These are phyloP conservation scores for Cerceris ruficornis DNA, from an alignment of 2,888 invertebrate genomes.

Conservation along the genomic window DNA sequence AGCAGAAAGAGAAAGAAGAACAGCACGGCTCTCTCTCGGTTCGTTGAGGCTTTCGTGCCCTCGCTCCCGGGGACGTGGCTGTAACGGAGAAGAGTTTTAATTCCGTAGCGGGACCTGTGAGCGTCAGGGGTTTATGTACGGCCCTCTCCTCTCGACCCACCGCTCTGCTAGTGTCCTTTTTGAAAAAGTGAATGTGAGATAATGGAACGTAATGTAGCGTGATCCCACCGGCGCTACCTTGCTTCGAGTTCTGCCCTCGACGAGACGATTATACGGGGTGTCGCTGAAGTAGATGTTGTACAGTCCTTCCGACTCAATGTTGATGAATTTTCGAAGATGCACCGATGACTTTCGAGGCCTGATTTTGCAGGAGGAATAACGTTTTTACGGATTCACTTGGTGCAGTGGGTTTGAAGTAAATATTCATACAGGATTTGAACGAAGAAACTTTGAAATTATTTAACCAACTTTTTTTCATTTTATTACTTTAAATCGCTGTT, in stretches of 20 bases:
- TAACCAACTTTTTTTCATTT: neutral
- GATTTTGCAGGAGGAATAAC: too few species aligned
- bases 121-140: conserved; percentile 43
- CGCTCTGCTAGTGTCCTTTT: conserved; percentile 46
- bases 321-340: neutral
- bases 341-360: too few species aligned
- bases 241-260: conserved; percentile 41
- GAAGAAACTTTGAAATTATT: neutral
- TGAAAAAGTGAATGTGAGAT: conserved; percentile 64
- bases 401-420: too few species aligned
- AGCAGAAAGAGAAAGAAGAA: too few species aligned
- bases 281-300: conserved; percentile 33
- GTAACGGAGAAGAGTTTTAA: conserved; percentile 49
- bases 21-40: too few species aligned
- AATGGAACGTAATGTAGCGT: conserved; percentile 69
- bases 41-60: too few species aligned
- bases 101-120: conserved; percentile 33
- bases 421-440: too few species aligned
- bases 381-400: too few species aligned
- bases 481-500: neutral
- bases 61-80: conserved; percentile 13
- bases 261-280: conserved; percentile 32
- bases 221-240: conserved; percentile 53
- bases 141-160: neutral
- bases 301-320: neutral